These are phyloP conservation scores for Ameiurus melas DNA, from an alignment of 2,113 vertebrate genomes.

Conservation along the genomic window DNA sequence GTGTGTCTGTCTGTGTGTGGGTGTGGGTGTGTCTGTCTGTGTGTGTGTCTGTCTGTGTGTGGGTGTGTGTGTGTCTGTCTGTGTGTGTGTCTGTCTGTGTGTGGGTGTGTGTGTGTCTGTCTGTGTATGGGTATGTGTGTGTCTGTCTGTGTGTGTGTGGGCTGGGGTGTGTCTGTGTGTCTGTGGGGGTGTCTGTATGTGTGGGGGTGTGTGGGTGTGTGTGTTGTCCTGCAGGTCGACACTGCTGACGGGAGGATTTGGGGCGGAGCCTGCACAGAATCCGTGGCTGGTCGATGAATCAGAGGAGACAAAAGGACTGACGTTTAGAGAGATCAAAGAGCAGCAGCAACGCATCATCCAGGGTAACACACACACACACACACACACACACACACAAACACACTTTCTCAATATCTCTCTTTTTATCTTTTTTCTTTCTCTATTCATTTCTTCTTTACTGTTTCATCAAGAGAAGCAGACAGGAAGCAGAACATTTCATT, in stretches of 20 bases:
- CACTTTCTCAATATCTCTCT: no score
- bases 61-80: no score
- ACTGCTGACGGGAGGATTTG: conserved; percentile 76
- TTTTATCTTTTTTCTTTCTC: background rate
- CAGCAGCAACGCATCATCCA: conserved; percentile 89
- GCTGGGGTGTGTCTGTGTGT: no score
- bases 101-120: conserved; percentile 5
- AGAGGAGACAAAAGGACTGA: conserved; percentile 86
- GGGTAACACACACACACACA: conserved; percentile 71
- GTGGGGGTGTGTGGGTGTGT: background rate
- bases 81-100: conserved; percentile 21
- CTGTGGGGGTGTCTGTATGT: no score
- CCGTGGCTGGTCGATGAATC: conserved; percentile 92
- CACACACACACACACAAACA: background rate
- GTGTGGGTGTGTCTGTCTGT: no score
- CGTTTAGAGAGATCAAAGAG: conserved; percentile 85
- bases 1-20: no score
- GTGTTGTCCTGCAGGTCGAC: conserved; percentile 72
- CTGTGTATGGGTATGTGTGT: conserved; percentile 20
- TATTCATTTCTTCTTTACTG: background rate
- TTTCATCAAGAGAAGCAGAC: background rate
- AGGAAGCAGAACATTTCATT: background rate
- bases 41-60: no score
- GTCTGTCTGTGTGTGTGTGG: no score
- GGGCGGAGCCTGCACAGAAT: conserved; percentile 67